Evolutionary conservation across 2,113 vertebrate genomes (phyloP), one percentile per base, ranked within the genome.

Genomic region (Etheostoma spectabile): DNA sequence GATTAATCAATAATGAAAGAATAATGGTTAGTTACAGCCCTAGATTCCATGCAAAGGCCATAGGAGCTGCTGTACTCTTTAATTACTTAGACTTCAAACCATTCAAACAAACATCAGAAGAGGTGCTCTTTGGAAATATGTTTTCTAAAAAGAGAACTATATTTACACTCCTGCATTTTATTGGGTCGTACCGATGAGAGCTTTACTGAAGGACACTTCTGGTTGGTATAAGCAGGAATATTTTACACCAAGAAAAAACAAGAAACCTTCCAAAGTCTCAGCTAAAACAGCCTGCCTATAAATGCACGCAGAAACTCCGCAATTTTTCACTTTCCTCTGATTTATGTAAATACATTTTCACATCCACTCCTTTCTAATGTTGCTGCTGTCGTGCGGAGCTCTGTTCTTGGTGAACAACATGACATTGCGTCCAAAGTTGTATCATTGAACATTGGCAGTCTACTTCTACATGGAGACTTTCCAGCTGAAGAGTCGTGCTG

Each of bases 331-430:
- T 55, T 11, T 8, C 30, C 3, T 65, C 81, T 57, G 70, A 84
- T 82, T 86, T 68, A 74, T 74, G 81, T 64, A 78, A 83, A 89
- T 72, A 68, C 67, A 56, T 74, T 74, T 77, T 68, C 65, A 46
- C 11, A 49, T 63, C 45, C 64, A 8, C 38, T 46, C 11, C 2
- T 82, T 83, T 38, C 62, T 68, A n/a, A 21, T 52, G 69, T 60
- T 22, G 10, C 10, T 71, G 49, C 59, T 11, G 59, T 21, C 38
- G 0, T 24, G 61, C 67, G 30, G 73, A 24, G 48, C 65, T 79
- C 15, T 27, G 45, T 60, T 70, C 24, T 70, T 1, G 27, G 19
- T 24, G 30, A 72, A 24, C 64, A 70, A 51, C 67, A 35, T 56
- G 52, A 61, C 56, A n/a, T 42, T 64, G 33, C 38, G 12, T 72